phyloP scores from a whole-genome alignment of 2,888 invertebrate species.

The Gymnoscelis rufifasciata region DNA sequence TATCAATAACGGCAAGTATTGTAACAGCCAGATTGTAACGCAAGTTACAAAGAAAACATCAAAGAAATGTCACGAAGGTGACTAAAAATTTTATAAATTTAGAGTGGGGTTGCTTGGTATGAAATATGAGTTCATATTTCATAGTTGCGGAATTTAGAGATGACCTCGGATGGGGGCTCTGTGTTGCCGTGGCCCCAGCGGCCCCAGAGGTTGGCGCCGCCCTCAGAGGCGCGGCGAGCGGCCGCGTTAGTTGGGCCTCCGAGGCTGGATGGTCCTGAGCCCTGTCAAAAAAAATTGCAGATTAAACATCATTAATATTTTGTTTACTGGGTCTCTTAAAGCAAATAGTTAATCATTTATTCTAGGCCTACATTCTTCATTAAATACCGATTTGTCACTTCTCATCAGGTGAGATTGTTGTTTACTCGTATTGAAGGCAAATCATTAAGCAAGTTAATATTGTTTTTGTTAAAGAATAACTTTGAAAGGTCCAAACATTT shows the following conservation, averaged over 20 bases:
- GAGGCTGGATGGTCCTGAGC: slow-evolving; percentile 73
- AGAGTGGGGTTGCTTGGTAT: slow-evolving; percentile 8
- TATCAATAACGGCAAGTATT: slow-evolving; percentile 46
- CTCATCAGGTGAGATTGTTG: no score
- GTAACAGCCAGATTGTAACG: slow-evolving; percentile 48
- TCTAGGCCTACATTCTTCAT: no score
- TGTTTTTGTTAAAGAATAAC: no score
- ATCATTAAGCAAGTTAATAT: no score
- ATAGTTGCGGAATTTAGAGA: slow-evolving; percentile 93
- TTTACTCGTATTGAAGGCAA: no score
- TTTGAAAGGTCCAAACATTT: no score
- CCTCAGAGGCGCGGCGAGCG: slow-evolving; percentile 88
- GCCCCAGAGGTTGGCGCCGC: slow-evolving; percentile 88
- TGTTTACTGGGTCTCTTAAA: no score
- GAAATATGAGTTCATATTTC: slow-evolving; percentile 84
- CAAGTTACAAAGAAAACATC: slow-evolving; percentile 36
- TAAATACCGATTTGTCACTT: no score
- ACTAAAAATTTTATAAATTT: slow-evolving; percentile 4
- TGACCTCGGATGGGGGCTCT: slow-evolving; percentile 88
- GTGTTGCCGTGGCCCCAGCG: slow-evolving; percentile 83
- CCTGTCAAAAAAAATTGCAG: slow-evolving; percentile 26
- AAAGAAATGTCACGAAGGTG: background rate
- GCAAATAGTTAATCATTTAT: no score
- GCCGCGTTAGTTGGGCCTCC: slow-evolving; percentile 65
- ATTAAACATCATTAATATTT: no score